Base-by-base conservation (phyloP, 2,797 vertebrate species). In the Gephyroberyx darwinii region DNA sequence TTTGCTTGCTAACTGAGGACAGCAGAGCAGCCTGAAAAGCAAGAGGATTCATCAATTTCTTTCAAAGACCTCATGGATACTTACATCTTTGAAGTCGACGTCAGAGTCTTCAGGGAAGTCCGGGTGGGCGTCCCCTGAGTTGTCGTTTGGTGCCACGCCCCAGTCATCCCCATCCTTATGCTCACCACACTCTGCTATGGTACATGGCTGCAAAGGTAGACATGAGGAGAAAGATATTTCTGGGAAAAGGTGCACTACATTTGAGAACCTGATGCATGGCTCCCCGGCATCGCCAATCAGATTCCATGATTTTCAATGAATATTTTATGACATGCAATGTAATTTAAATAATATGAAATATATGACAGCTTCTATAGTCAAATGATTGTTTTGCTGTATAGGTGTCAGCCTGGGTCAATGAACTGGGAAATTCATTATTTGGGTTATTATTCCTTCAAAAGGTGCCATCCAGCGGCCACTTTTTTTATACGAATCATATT, bases 51-150 rank as follows among this genome's bases (percentile, higher is more conserved):
- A 22, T 13, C 19, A 1, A 1, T 4, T 69, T 61, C 67, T 55
- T 60, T 73, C 62, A 77, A 77, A 83, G 53, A 48, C 12, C 22
- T 53, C 20, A 5, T 35, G 4, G 39, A 20, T 56, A 93, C 95
- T 90, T 86, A 96, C 96, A 65, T 99, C 95, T 90, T 95, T 96
- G 75, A 98, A 94, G 88, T 98, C 94, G 31, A 95, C 39, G 60
- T 98, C 95, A 0, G 96, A 94, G 85, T 99, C 98, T 83, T 99
- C 96, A 0, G 97, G 97, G 88, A 97, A 99, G 74, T 98, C 96
- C 48, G 97, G 95, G 65, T 97, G 88, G 77, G 74, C 57, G 72
- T 99, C 97, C 26, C 96, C 97, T 65, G 96, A 93, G 20, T 94
- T 95, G 50, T 98, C 97, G 2, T 68, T 85, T 0, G 93, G 87